A percentile compares a stretch with the other conserved stretches of the same genome.
Evolutionary conservation across 2,113 vertebrate genomes (phyloP).

Genomic region (Mesembrinibis cayennensis): DNA sequence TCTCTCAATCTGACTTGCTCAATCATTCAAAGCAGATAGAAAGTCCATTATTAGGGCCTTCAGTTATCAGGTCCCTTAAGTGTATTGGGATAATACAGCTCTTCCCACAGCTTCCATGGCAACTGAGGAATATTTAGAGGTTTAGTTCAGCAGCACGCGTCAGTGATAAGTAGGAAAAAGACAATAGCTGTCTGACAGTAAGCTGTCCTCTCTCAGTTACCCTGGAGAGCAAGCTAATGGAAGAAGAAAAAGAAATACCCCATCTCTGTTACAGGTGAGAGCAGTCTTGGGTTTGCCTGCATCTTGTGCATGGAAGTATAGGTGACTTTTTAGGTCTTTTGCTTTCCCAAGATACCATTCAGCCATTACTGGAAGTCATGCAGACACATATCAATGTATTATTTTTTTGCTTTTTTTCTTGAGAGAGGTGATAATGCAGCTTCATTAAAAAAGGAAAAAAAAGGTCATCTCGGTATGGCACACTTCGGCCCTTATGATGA

Average conservation of each 20-base stretch:
- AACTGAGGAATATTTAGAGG: not conserved
- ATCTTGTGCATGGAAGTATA: not conserved
- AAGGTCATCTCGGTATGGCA: not conserved
- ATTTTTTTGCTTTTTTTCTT: not conserved
- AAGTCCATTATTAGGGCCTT: not conserved
- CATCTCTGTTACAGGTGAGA: not conserved
- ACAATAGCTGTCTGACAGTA: not conserved
- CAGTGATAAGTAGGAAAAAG: not conserved
- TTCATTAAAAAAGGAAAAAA: not conserved
- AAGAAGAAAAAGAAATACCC: not conserved
- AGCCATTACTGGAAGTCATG: not conserved
- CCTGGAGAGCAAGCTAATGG: not conserved
- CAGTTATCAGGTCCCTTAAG: not conserved
- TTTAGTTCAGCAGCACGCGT: not conserved
- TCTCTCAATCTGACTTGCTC: not conserved
- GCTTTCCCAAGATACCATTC: not conserved
- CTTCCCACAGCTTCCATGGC: slow-evolving; percentile 15
- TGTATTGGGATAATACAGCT: not conserved
- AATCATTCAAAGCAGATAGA: not conserved
- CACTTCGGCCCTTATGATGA: not conserved
- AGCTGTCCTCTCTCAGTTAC: not conserved
- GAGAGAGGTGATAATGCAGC: not conserved
- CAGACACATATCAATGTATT: not conserved
- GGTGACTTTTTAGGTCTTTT: not conserved
- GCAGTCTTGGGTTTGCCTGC: not conserved